A percentile compares a stretch with the other conserved stretches of the same genome.
Conservation (phyloP, 2,888 invertebrate genomes). For the Synanthedon andrenaeformis region DNA sequence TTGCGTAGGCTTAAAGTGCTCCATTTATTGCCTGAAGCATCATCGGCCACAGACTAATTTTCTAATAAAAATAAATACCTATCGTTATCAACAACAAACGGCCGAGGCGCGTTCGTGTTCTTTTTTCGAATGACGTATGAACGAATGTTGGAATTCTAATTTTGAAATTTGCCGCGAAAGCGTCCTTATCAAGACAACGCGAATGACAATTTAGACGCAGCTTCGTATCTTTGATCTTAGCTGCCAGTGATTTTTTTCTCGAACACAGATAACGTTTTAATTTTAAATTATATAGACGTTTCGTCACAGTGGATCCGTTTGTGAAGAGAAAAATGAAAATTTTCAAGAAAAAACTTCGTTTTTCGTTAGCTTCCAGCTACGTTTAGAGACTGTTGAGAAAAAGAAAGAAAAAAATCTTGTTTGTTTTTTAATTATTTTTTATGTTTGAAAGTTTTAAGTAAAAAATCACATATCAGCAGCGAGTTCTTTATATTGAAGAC, state of each 20-base stretch:
- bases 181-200: constrained; percentile 25
- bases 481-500: constrained; percentile 6
- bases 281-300: constrained; percentile 1
- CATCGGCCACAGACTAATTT: constrained; percentile 56
- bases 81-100: too few species aligned
- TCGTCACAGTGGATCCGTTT: constrained; percentile 49
- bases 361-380: constrained; percentile 39
- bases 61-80: constrained; percentile 62
- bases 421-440: constrained; percentile 1
- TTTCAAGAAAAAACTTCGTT: constrained; percentile 62
- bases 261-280: constrained; percentile 9
- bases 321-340: constrained; percentile 64
- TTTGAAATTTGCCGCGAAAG: constrained; percentile 45
- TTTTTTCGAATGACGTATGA: constrained; percentile 25
- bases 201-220: constrained; percentile 28
- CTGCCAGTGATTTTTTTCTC: constrained; percentile 20
- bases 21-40: constrained; percentile 31
- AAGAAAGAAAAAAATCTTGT: background rate
- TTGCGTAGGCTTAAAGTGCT: constrained; percentile 52
- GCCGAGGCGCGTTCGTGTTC: constrained; percentile 19
- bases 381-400: constrained; percentile 18
- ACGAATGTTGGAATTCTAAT: constrained; percentile 31
- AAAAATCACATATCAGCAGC: constrained; percentile 32
- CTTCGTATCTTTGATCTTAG: constrained; percentile 18
- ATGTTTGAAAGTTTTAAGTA: constrained; percentile 7